Evolutionary conservation across 2,888 invertebrate genomes (phyloP).

Genomic region (Chorisops tibialis): DNA sequence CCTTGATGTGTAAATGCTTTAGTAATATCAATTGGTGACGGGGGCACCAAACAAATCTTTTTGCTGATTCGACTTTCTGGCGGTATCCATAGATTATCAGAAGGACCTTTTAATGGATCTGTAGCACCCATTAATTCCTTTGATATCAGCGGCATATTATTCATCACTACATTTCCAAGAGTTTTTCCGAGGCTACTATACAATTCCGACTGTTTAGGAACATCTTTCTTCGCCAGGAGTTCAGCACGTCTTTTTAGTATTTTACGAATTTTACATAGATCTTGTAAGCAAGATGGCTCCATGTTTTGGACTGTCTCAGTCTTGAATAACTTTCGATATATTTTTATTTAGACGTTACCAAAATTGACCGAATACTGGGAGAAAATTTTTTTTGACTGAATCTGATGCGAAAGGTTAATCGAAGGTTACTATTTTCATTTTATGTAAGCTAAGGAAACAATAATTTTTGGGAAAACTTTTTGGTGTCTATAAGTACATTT

Average conservation of each 20-base stretch:
- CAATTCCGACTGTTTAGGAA: constrained; percentile 4
- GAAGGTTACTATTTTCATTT: too few relatives aligned
- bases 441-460: too few relatives aligned
- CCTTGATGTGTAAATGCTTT: constrained; percentile 13
- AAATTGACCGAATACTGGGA: too few relatives aligned
- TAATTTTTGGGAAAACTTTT: too few relatives aligned
- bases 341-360: too few relatives aligned
- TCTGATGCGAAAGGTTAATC: too few relatives aligned
- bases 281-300: constrained; percentile 8
- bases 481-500: too few relatives aligned
- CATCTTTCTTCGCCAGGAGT: background rate
- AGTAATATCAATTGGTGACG: background rate
- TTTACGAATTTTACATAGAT: background rate
- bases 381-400: too few relatives aligned
- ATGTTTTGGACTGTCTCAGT: too few relatives aligned
- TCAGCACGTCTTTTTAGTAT: background rate
- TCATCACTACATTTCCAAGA: background rate
- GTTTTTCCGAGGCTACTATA: constrained; percentile 9
- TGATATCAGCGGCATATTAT: background rate
- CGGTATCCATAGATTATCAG: constrained; percentile 2
- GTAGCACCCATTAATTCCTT: constrained; percentile 13
- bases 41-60: background rate
- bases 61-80: constrained; percentile 5
- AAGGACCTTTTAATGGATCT: background rate
- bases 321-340: too few relatives aligned